A percentile compares a stretch with the other conserved stretches of the same genome.
Evolutionary conservation across 2,888 invertebrate species (phyloP).

Genomic region (Drosophila neotestacea): DNA sequence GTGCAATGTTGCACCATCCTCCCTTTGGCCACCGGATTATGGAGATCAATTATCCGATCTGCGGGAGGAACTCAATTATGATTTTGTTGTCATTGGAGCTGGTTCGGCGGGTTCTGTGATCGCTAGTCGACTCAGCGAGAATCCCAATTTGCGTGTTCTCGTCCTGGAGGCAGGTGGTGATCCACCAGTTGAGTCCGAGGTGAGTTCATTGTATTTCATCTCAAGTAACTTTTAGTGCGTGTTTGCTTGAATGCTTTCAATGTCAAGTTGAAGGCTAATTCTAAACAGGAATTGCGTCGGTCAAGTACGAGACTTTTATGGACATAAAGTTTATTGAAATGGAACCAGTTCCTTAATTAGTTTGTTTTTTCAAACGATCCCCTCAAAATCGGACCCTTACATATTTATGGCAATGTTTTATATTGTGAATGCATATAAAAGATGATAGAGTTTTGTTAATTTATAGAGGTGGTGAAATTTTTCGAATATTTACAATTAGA

Average conservation of each 20-base stretch:
- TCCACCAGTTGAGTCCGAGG: slow-evolving; percentile 85
- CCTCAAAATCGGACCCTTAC: not conserved
- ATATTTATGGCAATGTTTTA: not conserved
- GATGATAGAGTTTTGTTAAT: too few species aligned
- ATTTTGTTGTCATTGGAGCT: slow-evolving; percentile 86
- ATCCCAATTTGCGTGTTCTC: slow-evolving; percentile 84
- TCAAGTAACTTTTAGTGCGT: not conserved
- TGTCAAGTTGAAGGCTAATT: slow-evolving; percentile 1
- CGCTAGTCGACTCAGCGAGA: slow-evolving; percentile 86
- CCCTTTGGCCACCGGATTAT: slow-evolving; percentile 87
- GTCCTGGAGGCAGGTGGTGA: slow-evolving; percentile 86
- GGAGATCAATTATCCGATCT: slow-evolving; percentile 40
- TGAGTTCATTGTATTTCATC: slow-evolving; percentile 36
- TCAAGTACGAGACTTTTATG: not conserved
- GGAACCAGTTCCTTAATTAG: slow-evolving; percentile 4
- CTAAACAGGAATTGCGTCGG: not conserved
- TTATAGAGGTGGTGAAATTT: too few species aligned
- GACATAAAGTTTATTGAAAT: not conserved
- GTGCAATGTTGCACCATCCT: slow-evolving; percentile 86
- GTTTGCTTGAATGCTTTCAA: not conserved
- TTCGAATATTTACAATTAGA: too few species aligned
- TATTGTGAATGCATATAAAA: not conserved
- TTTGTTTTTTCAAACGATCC: not conserved
- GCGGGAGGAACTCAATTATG: slow-evolving; percentile 72
- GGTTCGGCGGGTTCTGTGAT: slow-evolving; percentile 86